These are phyloP conservation scores for Columba janthina DNA, from an alignment of 2,113 vertebrate species.

Conservation along the genomic window DNA sequence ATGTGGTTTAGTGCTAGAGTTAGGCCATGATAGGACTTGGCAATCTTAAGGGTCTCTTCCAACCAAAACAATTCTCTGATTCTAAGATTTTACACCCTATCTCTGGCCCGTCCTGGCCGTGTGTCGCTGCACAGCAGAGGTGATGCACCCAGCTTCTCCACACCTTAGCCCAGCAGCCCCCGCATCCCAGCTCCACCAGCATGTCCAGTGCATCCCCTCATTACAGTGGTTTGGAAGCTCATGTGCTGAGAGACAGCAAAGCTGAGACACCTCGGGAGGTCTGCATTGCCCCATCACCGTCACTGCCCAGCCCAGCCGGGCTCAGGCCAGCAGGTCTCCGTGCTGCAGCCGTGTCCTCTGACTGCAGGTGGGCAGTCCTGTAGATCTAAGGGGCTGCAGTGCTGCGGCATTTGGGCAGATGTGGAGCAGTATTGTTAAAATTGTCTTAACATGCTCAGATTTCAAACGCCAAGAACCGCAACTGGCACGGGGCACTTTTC, in stretches of 20 bases:
- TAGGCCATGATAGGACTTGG: no score
- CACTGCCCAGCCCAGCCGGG: background rate
- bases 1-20: no score
- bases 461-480: background rate
- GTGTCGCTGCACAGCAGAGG: rapidly evolving
- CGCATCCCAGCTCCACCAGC: background rate
- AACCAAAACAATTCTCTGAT: no score
- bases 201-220: background rate
- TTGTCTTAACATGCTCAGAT: background rate
- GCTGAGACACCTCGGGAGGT: background rate
- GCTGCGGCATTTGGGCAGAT: background rate
- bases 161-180: background rate
- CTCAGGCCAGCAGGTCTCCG: background rate
- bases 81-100: background rate
- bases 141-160: background rate
- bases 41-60: no score
- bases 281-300: background rate
- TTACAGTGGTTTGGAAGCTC: rapidly evolving
- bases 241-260: background rate
- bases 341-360: background rate
- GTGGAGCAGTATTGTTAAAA: background rate
- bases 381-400: background rate
- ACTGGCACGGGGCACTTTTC: background rate
- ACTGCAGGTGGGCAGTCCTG: background rate
- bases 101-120: background rate